These are phyloP conservation scores for Mobula birostris DNA, from an alignment of 2,113 vertebrate genomes.

Conservation along the genomic window DNA sequence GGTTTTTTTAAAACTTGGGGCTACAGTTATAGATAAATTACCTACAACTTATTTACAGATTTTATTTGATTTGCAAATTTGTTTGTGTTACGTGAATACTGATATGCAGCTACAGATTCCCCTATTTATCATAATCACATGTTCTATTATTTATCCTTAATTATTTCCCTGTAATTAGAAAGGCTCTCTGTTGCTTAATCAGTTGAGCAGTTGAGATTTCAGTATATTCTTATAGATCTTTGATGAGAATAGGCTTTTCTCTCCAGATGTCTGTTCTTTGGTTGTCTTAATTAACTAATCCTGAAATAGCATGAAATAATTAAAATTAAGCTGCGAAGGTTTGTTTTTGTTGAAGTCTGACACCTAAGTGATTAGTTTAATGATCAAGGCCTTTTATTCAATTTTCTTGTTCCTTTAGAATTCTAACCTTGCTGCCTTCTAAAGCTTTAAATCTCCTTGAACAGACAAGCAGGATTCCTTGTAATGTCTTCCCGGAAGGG, in stretches of 20 bases:
- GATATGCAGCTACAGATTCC: neutral
- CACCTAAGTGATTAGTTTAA: neutral
- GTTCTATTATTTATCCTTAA: neutral
- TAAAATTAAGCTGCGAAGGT: neutral
- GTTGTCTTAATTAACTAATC: neutral
- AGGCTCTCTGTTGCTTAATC: slow-evolving; percentile 3
- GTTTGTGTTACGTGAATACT: neutral
- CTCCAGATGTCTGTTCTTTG: neutral
- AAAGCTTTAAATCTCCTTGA: neutral
- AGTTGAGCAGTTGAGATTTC: neutral
- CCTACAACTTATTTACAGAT: neutral
- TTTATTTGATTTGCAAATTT: neutral
- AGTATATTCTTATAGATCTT: neutral
- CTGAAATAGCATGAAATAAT: neutral
- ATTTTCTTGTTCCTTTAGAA: neutral
- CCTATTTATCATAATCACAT: neutral
- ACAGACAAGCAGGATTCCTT: neutral
- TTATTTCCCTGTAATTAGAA: neutral
- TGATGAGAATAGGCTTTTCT: neutral
- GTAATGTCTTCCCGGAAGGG: neutral
- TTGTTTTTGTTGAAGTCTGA: neutral
- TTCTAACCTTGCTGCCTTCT: neutral
- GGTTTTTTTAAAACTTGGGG: neutral
- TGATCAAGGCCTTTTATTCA: neutral
- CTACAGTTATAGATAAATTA: neutral